Base-by-base conservation (phyloP, 2,797 vertebrate genomes). In the Anolis apletophallus region DNA sequence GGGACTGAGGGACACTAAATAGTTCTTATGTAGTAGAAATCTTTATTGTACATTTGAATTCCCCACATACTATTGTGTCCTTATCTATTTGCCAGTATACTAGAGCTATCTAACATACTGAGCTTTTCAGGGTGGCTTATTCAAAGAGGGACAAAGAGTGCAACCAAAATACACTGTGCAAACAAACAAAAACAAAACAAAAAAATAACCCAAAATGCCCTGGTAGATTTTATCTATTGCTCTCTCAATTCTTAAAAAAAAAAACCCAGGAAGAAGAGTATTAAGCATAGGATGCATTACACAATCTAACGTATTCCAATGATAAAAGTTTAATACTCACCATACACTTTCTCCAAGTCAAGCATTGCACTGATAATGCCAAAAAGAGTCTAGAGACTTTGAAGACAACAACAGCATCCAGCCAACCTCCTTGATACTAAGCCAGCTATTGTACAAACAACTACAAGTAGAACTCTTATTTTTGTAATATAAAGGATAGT, bases 321-420 rank as follows among this genome's bases (percentile, higher is more conserved):
- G 32, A 40, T 6, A 57, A 81, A 75, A 13, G 14, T 16, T n/a
- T 54, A 2, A 17, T 72, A 94, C 93, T 94, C 77, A 94, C 93
- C 93, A 72, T 80, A 64, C 0, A 91, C 90, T 84, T 90, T 89
- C 90, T 91, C 89, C 90, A 88, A 83, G 69, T 78, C 81, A 93
- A 93, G 90, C 87, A 85, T 0, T 91, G 86, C 5, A 67, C 83
- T 91, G 91, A 77, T 85, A 88, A 69, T 90, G 91, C 88, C 90
- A 93, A 88, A 90, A 84, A 91, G 83, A 84, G 93, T 93, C 91
- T 91, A 92, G 85, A 92, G 92, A 91, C 83, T 84, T 89, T 89
- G 88, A 85, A 89, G 84, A 90, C 75, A 90, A 90, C 75, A 90
- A 86, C 82, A 88, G 84, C 17, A 69, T 84, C 88, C 84, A 88